Base-by-base conservation (phyloP, 2,113 vertebrate genomes). In the Setophaga petechia region DNA sequence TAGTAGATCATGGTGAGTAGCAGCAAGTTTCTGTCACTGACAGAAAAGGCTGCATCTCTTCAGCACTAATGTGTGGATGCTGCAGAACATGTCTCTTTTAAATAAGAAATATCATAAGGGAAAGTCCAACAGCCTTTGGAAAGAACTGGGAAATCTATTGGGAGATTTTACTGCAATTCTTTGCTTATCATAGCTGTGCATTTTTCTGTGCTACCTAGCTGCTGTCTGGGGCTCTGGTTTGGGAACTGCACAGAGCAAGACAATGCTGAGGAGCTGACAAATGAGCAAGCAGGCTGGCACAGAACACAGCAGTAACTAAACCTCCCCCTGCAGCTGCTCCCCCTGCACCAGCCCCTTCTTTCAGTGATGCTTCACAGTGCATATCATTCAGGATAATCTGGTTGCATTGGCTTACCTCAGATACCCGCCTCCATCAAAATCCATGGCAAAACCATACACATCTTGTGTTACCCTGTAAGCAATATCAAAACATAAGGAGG, bases 221-320 rank as follows among this genome's bases (percentile, higher is more conserved):
- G 44, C 39, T 30, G 15, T 57, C 59, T 83, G 58, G 33, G 57
- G 49, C 18, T 72, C 39, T 0, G 0, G 41, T 72, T 37, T 67
- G 33, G 35, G 51, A 93, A 24, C 37, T 66, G 55, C 24, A 35
- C 0, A 19, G n/a, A 49, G 46, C 41, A 77, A 84, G 65, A 52
- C 37, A 74, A 92, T 41, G 21, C 61, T 33, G 24, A 78, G 55
- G 21, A 62, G 51, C 41, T 80, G 44, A 61, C 24, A 71, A 81
- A 61, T 1, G 4, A 52, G 35, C 28, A 57, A 46, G 35, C 8
- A 69, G 55, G 24, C 41, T 79, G 57, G 16, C 31, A 47, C 52
- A n/a, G 13, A 1, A 1, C 1, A 0, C 2, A 51, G 41, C 52
- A 86, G 15, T 22, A 83, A 72, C 3, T 2, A 35, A 55, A 17